These are phyloP conservation scores for Drosophila nigricruria DNA, from an alignment of 2,888 invertebrate species.

Conservation along the genomic window DNA sequence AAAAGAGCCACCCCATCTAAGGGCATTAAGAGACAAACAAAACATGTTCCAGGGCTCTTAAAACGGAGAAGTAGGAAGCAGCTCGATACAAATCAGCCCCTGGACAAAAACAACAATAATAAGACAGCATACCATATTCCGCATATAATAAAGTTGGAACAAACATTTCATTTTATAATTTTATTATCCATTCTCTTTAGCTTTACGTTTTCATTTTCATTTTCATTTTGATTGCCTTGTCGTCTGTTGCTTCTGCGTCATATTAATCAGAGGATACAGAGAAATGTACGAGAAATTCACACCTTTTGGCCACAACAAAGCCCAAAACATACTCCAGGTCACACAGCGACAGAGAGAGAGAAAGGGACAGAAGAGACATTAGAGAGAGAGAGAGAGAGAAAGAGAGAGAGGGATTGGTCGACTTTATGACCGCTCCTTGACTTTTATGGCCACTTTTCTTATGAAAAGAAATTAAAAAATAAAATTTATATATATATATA, in stretches of 20 bases:
- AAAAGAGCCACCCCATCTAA: background rate
- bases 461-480: constrained; percentile 73
- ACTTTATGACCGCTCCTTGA: constrained; percentile 68
- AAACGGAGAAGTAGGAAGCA: constrained; percentile 14
- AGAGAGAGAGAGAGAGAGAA: constrained; percentile 6
- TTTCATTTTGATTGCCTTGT: constrained; percentile 55
- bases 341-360: background rate
- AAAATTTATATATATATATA: constrained; percentile 37
- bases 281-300: constrained; percentile 65
- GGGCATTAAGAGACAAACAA: constrained; percentile 20
- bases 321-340: background rate
- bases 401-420: constrained; percentile 45
- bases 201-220: constrained; percentile 25
- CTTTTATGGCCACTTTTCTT: constrained; percentile 72
- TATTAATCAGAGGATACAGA: constrained; percentile 61
- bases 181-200: constrained; percentile 63
- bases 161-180: constrained; percentile 72
- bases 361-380: too few species aligned
- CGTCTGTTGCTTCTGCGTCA: constrained; percentile 54
- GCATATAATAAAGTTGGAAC: constrained; percentile 54
- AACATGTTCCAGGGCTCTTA: constrained; percentile 24
- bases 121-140: constrained; percentile 26
- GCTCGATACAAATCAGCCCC: constrained; percentile 33
- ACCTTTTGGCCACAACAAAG: constrained; percentile 75
- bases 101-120: constrained; percentile 25